Conservation (phyloP, 2,797 vertebrate species). For the Acanthurus lineatus region DNA sequence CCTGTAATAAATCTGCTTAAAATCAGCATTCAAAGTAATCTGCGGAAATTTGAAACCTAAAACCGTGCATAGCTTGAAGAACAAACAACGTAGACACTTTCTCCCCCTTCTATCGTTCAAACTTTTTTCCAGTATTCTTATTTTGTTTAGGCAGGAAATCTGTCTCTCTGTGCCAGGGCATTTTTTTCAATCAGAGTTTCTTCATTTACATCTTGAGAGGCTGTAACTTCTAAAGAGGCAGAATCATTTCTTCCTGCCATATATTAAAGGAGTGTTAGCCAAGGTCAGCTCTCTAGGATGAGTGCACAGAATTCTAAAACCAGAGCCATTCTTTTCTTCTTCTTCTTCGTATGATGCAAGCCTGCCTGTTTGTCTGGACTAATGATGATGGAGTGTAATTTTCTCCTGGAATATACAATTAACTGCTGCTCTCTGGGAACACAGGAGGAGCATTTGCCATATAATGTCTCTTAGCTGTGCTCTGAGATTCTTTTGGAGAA, state of each 20-base stretch:
- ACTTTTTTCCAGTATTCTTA: slow-evolving; percentile 27
- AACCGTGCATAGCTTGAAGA: slow-evolving; percentile 34
- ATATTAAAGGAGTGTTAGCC: slow-evolving; percentile 36
- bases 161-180: slow-evolving; percentile 41
- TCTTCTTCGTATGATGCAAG: slow-evolving; percentile 27
- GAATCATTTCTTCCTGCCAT: slow-evolving; percentile 45
- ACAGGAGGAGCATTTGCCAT: slow-evolving; percentile 41
- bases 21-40: slow-evolving; percentile 44
- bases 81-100: slow-evolving; percentile 60
- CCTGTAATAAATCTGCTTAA: slow-evolving; percentile 42
- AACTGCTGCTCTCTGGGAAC: slow-evolving; percentile 40
- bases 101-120: slow-evolving; percentile 39
- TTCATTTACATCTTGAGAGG: slow-evolving; percentile 59
- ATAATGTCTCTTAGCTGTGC: slow-evolving; percentile 46
- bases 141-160: slow-evolving; percentile 63
- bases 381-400: slow-evolving; percentile 70
- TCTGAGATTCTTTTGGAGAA: slow-evolving; percentile 55
- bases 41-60: slow-evolving; percentile 31
- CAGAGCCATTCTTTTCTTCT: slow-evolving; percentile 24
- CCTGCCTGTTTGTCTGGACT: slow-evolving; percentile 41
- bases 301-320: slow-evolving; percentile 23
- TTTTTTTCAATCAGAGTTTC: slow-evolving; percentile 29
- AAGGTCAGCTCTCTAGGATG: slow-evolving; percentile 43
- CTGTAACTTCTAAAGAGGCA: slow-evolving; percentile 32
- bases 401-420: slow-evolving; percentile 62